Percentiles rank a stretch among this genome's conserved stretches.
Conservation (phyloP, 2,888 invertebrate genomes). For the Andricus quercusramuli region DNA sequence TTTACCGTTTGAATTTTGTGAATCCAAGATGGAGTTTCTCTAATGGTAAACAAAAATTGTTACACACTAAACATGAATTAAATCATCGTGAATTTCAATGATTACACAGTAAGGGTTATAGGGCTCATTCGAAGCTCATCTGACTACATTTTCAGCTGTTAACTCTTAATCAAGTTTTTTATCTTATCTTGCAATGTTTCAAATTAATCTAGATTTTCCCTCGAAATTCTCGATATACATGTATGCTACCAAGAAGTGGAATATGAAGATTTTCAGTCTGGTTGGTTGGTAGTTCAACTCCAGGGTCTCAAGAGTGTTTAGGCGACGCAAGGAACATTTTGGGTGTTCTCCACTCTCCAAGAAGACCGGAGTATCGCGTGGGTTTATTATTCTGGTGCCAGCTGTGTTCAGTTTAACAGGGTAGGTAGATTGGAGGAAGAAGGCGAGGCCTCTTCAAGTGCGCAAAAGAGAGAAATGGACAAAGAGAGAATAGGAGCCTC, state of each 20-base stretch:
- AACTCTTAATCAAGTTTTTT: too few relatives aligned
- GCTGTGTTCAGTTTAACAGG: slow-evolving; percentile 60
- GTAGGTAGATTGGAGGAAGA: slow-evolving; percentile 48
- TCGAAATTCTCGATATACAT: not conserved
- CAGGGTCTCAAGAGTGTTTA: not conserved
- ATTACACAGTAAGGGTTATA: too few relatives aligned
- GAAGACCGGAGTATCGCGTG: slow-evolving; percentile 57
- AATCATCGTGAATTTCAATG: too few relatives aligned
- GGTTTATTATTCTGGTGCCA: slow-evolving; percentile 66
- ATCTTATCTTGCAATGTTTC: not conserved
- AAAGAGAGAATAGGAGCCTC: not conserved
- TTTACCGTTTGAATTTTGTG: too few relatives aligned
- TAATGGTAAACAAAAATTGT: too few relatives aligned
- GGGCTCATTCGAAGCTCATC: too few relatives aligned
- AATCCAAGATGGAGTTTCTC: too few relatives aligned
- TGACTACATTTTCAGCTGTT: too few relatives aligned
- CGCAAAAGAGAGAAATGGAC: slow-evolving; percentile 29
- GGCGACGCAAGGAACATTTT: slow-evolving; percentile 44
- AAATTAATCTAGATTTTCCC: not conserved
- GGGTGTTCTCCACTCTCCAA: slow-evolving; percentile 53
- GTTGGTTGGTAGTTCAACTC: not conserved
- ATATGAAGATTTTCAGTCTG: not conserved
- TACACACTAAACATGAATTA: too few relatives aligned
- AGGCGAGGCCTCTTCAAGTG: slow-evolving; percentile 33
- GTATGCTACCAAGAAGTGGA: not conserved